Evolutionary conservation across 2,888 invertebrate species (phyloP).

Genomic region (Schizaphis graminum): DNA sequence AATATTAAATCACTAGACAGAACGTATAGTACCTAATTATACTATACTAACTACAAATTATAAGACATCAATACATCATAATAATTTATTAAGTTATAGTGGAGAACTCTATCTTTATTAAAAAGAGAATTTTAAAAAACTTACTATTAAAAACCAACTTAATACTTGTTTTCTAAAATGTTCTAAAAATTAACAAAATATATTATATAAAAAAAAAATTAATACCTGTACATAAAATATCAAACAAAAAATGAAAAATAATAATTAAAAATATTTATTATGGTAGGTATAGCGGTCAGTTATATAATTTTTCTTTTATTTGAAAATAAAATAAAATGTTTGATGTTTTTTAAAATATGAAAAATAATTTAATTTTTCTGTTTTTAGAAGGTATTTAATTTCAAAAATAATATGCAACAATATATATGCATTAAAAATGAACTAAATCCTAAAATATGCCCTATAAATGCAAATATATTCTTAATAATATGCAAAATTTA

Average conservation of each 20-base stretch:
- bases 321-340: background rate
- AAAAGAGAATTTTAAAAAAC: too few species aligned
- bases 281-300: background rate
- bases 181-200: background rate
- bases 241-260: background rate
- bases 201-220: background rate
- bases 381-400: background rate
- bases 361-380: background rate
- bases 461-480: conserved; percentile 6
- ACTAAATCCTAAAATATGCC: background rate
- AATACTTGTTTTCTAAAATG: background rate
- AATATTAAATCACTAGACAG: background rate
- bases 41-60: background rate
- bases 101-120: background rate
- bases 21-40: background rate
- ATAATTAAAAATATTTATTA: background rate
- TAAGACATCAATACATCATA: background rate
- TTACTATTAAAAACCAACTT: background rate
- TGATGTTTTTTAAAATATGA: background rate
- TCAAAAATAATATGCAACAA: conserved; percentile 7
- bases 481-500: background rate
- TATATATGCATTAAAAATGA: background rate
- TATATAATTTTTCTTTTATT: background rate
- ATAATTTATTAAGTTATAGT: background rate
- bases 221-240: background rate